Percentiles rank a stretch among this genome's conserved stretches.
These are phyloP conservation scores for Montipora efflorescens DNA, from an alignment of 64 coral and sea anemone genomes.

Conservation along the genomic window DNA sequence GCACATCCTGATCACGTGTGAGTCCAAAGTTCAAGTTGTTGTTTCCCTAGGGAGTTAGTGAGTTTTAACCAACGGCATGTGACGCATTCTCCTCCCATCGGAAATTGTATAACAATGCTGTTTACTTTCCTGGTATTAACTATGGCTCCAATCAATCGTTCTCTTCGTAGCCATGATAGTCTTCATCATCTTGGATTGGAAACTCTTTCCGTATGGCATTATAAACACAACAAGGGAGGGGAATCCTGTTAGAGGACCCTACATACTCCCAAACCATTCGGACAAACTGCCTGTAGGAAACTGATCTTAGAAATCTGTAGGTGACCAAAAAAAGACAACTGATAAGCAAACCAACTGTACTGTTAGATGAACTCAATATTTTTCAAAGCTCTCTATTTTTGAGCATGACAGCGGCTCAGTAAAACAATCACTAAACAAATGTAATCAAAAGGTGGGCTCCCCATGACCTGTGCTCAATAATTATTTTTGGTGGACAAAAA, in stretches of 20 bases:
- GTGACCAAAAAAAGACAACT: not conserved
- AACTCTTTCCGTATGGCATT: constrained; percentile 22
- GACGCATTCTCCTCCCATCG: too few species aligned
- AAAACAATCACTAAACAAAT: too few species aligned
- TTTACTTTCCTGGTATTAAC: too few species aligned
- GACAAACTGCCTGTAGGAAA: constrained; percentile 39
- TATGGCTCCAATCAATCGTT: not conserved
- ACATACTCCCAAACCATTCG: constrained; percentile 23
- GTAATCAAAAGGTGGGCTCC: too few species aligned
- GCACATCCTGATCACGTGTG: too few species aligned
- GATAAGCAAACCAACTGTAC: not conserved
- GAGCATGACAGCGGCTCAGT: not conserved
- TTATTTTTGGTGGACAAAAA: too few species aligned
- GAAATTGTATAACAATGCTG: too few species aligned
- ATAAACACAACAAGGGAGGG: not conserved
- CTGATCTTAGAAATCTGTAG: constrained; percentile 45
- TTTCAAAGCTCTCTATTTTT: not conserved
- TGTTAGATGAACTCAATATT: too few species aligned
- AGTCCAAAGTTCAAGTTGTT: too few species aligned
- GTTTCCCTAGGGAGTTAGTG: too few species aligned
- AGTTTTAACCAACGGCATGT: too few species aligned
- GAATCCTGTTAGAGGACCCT: not conserved
- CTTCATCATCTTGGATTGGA: not conserved
- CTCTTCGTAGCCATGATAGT: constrained; percentile 18
- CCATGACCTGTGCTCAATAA: too few species aligned